phyloP scores from a whole-genome alignment of 2,797 vertebrate species.

The Hipposideros larvatus region DNA sequence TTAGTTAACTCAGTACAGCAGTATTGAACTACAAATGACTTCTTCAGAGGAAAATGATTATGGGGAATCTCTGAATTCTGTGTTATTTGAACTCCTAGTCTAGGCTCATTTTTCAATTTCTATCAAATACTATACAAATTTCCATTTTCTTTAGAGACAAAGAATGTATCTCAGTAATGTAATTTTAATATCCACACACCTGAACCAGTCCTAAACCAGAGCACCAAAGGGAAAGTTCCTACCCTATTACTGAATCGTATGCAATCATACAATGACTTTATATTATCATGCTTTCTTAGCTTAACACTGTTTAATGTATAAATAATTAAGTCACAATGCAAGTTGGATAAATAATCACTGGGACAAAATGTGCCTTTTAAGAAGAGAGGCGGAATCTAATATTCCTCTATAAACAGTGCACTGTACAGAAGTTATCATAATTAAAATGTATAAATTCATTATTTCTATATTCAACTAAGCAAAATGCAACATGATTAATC shows the following conservation, averaged over 20 bases:
- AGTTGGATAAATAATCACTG: slow-evolving; percentile 51
- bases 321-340: slow-evolving; percentile 71
- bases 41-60: slow-evolving; percentile 67
- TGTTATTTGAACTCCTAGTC: slow-evolving; percentile 68
- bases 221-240: slow-evolving; percentile 66
- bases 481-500: slow-evolving; percentile 58
- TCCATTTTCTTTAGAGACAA: slow-evolving; percentile 73
- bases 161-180: slow-evolving; percentile 68
- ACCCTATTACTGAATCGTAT: slow-evolving; percentile 38
- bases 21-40: slow-evolving; percentile 74
- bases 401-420: slow-evolving; percentile 18
- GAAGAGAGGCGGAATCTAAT: slow-evolving; percentile 34
- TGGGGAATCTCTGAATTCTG: slow-evolving; percentile 72
- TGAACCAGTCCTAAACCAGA: slow-evolving; percentile 71
- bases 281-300: slow-evolving; percentile 41
- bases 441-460: slow-evolving; percentile 52
- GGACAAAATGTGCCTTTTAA: slow-evolving; percentile 54
- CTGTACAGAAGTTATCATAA: slow-evolving; percentile 27
- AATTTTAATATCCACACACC: slow-evolving; percentile 80
- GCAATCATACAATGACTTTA: slow-evolving; percentile 62
- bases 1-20: slow-evolving; percentile 58
- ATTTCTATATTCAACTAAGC: slow-evolving; percentile 40
- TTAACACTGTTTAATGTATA: slow-evolving; percentile 61
- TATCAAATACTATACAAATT: slow-evolving; percentile 70
- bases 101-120: slow-evolving; percentile 74